Conservation (phyloP, 2,797 vertebrate genomes). For the Myripristis murdjan region DNA sequence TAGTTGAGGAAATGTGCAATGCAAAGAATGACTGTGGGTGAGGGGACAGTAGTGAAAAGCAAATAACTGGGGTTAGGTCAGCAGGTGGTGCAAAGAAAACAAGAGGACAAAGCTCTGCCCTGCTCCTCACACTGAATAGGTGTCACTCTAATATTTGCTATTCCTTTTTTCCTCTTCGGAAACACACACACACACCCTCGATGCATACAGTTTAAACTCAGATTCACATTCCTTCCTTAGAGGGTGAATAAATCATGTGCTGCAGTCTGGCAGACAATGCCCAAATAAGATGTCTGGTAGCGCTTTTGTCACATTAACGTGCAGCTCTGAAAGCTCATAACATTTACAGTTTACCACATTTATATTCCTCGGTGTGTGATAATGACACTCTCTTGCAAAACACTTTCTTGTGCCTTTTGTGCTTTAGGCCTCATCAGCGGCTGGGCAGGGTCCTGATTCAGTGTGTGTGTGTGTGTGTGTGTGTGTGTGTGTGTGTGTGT, state of each 20-base stretch:
- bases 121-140: slow-evolving; percentile 42
- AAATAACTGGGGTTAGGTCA: slow-evolving; percentile 60
- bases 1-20: slow-evolving; percentile 9
- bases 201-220: slow-evolving; percentile 16
- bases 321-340: background rate
- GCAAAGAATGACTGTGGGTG: slow-evolving; percentile 50
- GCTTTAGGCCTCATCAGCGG: slow-evolving; percentile 1
- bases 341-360: background rate
- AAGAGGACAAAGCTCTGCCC: slow-evolving; percentile 43
- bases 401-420: background rate
- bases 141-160: slow-evolving; percentile 50
- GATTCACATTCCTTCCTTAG: slow-evolving; percentile 19
- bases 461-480: no score
- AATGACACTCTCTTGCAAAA: no score
- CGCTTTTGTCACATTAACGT: no score
- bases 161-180: slow-evolving; percentile 21
- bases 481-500: no score
- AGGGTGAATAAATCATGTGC: background rate
- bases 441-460: background rate
- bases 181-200: slow-evolving; percentile 2
- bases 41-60: slow-evolving; percentile 47
- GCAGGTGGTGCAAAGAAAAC: slow-evolving; percentile 59
- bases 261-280: no score
- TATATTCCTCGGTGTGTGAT: no score
- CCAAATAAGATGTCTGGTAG: no score